Conservation (phyloP, 2,113 vertebrate species). For the Bucco capensis region DNA sequence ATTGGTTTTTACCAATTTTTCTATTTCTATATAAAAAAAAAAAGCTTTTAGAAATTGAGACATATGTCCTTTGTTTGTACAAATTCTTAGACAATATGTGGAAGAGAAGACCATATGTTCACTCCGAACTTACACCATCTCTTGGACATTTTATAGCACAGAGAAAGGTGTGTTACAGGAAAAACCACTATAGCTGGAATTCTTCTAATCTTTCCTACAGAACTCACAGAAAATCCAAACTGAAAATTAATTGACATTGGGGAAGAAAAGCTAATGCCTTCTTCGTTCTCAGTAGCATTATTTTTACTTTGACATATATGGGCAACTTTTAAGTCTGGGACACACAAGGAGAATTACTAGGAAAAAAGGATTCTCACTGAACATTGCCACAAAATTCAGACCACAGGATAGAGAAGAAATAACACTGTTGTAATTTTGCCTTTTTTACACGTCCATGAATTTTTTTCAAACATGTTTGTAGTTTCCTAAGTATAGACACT, state of each 20-base stretch:
- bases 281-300: background rate
- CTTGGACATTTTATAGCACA: slow-evolving; percentile 7
- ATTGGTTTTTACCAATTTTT: background rate
- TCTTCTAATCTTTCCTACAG: background rate
- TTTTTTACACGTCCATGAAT: background rate
- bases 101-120: background rate
- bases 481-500: background rate
- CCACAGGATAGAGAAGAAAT: background rate
- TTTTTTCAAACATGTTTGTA: background rate
- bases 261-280: background rate
- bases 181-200: background rate
- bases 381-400: background rate
- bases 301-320: background rate
- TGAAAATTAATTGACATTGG: slow-evolving; percentile 3
- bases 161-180: background rate
- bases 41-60: background rate
- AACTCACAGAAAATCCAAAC: background rate
- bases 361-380: background rate
- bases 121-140: background rate
- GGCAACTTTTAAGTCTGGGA: background rate
- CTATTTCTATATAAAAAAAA: background rate
- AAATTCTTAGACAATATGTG: background rate
- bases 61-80: background rate
- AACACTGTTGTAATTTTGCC: background rate
- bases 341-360: background rate